Percentiles rank a stretch among this genome's conserved stretches.
Evolutionary conservation across 64 coral and sea anemone genomes (phyloP).

Genomic region (Actinia equina): DNA sequence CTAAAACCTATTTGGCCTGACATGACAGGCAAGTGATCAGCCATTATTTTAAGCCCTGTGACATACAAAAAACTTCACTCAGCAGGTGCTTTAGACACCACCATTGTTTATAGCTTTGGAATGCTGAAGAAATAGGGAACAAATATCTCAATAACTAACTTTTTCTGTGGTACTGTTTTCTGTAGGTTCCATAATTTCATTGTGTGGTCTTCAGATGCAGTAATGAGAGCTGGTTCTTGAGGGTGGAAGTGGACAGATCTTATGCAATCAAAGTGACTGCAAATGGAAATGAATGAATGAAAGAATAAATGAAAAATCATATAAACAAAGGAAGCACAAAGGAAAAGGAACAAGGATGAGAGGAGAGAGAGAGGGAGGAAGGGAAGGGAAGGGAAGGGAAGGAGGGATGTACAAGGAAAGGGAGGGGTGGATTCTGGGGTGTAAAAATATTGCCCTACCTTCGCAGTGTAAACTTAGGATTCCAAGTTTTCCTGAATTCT

Average conservation of each 20-base stretch:
- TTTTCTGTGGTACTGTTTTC: conserved; percentile 95
- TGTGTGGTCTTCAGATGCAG: conserved; percentile 97
- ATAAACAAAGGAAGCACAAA: neutral
- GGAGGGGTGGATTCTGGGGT: neutral
- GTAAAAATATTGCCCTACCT: conserved; percentile 39
- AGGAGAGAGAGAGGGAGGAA: no score
- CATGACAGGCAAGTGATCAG: no score
- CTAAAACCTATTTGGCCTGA: no score
- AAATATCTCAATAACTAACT: conserved; percentile 38
- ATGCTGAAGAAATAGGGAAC: neutral
- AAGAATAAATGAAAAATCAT: neutral
- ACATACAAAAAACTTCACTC: no score
- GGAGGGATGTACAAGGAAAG: neutral
- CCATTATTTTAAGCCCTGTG: no score
- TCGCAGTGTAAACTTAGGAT: conserved; percentile 92
- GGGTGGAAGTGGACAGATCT: conserved; percentile 93
- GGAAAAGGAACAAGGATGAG: no score
- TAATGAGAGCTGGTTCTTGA: conserved; percentile 76
- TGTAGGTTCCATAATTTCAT: conserved; percentile 97
- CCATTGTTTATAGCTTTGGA: no score
- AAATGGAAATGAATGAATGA: conserved; percentile 12
- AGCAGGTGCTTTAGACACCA: no score
- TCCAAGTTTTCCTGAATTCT: conserved; percentile 97
- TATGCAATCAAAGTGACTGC: conserved; percentile 95
- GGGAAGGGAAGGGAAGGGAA: no score